Base-by-base conservation (phyloP, 2,888 invertebrate species). In the Sesamia inferens region DNA sequence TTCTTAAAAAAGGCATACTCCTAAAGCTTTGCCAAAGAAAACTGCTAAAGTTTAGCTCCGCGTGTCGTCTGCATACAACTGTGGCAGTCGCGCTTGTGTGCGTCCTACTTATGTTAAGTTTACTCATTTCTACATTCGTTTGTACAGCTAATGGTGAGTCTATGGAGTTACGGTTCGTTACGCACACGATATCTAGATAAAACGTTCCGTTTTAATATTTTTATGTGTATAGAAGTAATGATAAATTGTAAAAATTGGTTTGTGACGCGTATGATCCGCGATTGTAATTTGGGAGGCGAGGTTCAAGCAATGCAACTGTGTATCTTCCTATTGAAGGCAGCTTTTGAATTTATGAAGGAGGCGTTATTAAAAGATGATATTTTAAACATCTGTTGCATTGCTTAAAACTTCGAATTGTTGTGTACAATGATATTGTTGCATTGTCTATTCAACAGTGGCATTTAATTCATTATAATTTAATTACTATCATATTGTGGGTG, bases 191-290 rank as follows among this genome's bases (percentile, higher is more conserved):
- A 89, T 88, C 85, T 90, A 90, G 88, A 85, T 86, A 85, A 87
- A 87, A 89, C 78, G 89, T 93, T 93, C 88, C 89, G 92, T 94
- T 94, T 93, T 91, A 90, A 93, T 91, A 92, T 91, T 93, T 94
- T 93, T 93, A 93, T 91, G 93, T 93, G 92, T 93, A 92, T 93
- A 94, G 92, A 86, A 89, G 83, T 93, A 92, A 91, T 88, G 83
- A 88, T 87, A 88, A 89, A 90, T 90, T 90, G 89, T 90, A 90
- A 88, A 87, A 89, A 88, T 88, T 88, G 88, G 89, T 90, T 89
- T 89, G 91, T 91, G 89, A 88, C 81, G 86, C 86, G 89, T 87
- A 81, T 87, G 84, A 83, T 85, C 87, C 79, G 88, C 84, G 82
- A 78, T 86, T 84, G 76, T 73, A 61, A 76, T 85, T 83, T 84